Percentiles rank a stretch among this genome's conserved stretches.
Conservation (phyloP, 2,113 vertebrate species). For the Pangasianodon hypophthalmus region DNA sequence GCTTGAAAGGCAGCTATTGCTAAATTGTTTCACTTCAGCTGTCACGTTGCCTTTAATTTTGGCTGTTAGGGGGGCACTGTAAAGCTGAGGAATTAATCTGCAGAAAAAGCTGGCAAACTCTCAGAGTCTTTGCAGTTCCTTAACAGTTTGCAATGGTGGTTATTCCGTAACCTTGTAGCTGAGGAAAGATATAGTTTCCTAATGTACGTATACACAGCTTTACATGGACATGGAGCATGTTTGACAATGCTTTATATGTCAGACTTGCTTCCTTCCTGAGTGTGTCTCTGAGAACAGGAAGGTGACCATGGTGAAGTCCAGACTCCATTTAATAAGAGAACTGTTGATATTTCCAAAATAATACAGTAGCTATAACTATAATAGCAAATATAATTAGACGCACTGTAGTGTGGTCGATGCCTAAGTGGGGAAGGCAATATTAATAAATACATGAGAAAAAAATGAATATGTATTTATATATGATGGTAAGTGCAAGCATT, state of each 20-base stretch:
- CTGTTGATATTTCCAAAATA: not conserved
- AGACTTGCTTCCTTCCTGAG: not conserved
- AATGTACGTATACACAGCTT: too few species aligned
- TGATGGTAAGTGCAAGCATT: not conserved
- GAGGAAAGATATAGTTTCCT: not conserved
- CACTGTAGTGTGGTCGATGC: too few species aligned
- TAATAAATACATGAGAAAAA: not conserved
- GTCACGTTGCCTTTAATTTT: not conserved
- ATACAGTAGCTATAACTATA: not conserved
- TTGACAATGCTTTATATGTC: too few species aligned
- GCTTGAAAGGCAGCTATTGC: not conserved
- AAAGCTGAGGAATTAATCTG: not conserved
- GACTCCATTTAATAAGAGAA: not conserved
- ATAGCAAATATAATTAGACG: not conserved
- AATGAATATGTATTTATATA: not conserved
- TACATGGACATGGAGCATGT: too few species aligned
- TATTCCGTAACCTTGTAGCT: not conserved
- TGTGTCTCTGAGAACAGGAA: not conserved
- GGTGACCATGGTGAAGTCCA: not conserved
- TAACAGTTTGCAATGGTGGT: not conserved
- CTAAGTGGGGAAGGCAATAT: not conserved
- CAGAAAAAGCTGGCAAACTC: not conserved
- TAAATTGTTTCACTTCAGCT: not conserved
- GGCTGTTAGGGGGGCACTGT: not conserved
- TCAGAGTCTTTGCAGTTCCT: not conserved